These are phyloP conservation scores for Zapus hudsonius DNA, from an alignment of 2,113 vertebrate genomes.

Conservation along the genomic window DNA sequence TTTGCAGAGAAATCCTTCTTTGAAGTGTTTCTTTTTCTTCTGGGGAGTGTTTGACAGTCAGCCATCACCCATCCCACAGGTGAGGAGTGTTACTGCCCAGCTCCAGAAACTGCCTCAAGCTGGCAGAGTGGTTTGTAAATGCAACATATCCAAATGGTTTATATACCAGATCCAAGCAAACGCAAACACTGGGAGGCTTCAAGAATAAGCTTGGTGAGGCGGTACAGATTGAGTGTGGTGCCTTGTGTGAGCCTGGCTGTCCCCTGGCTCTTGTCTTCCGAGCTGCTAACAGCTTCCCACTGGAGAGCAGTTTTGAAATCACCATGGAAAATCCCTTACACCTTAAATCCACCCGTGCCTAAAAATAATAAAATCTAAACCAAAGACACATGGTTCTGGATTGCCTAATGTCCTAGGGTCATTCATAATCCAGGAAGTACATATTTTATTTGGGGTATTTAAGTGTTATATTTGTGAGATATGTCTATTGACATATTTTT, in stretches of 20 bases:
- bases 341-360: conserved; percentile 31
- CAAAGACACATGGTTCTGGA: conserved; percentile 24
- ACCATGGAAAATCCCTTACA: conserved; percentile 42
- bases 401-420: conserved; percentile 28
- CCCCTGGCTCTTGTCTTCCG: background rate
- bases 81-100: background rate
- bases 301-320: conserved; percentile 30
- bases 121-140: background rate
- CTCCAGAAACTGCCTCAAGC: background rate
- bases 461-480: conserved; percentile 11
- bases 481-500: conserved; percentile 18
- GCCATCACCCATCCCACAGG: background rate
- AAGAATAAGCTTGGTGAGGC: background rate
- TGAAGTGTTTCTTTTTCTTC: background rate
- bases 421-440: conserved; percentile 11
- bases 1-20: conserved; percentile 30
- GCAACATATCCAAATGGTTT: background rate
- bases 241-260: background rate
- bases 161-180: conserved; percentile 24
- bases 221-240: background rate
- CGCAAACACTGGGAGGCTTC: background rate
- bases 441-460: conserved; percentile 38
- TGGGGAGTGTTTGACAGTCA: background rate
- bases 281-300: background rate
- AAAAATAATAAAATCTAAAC: conserved; percentile 55